Base-by-base conservation (phyloP, 1,140 invertebrate species). In the Pristionchus pacificus region DNA sequence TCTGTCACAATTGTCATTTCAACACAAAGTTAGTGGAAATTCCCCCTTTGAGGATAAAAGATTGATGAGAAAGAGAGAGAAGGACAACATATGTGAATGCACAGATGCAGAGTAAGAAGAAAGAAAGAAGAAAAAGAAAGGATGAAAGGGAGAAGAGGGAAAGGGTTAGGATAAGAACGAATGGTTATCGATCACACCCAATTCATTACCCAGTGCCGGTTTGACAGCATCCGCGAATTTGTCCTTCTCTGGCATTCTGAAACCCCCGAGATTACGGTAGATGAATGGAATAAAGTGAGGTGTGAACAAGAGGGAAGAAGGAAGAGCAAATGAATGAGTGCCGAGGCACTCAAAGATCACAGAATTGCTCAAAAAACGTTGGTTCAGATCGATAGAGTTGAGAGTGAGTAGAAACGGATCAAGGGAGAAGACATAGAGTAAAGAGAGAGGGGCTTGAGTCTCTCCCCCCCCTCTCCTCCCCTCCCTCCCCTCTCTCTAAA, bases 211-310 rank as follows among this genome's bases (percentile, higher is more conserved):
- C 60, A 82, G 70, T 6, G 81, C 80, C n/a, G 80, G 81, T 64
- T 81, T 78, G 24, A 82, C 81, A 15, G 80, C 81, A 60, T 82
- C 81, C 30, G 80, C 81, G 60, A 82, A 82, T 65, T 78, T 77
- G 58, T 81, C 78, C 55, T 72, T 65, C 25, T 60, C 62, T 58
- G 71, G 71, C 71, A 73, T 73, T n/a, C n/a, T n/a, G n/a, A n/a
- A n/a, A n/a, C n/a, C n/a, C n/a, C n/a, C n/a, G n/a, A n/a, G n/a
- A n/a, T n/a, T n/a, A n/a, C n/a, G n/a, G n/a, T n/a, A n/a, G n/a
- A n/a, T n/a, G n/a, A n/a, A n/a, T n/a, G n/a, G n/a, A n/a, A n/a
- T n/a, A n/a, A n/a, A n/a, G n/a, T n/a, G n/a, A n/a, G n/a, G n/a
- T n/a, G n/a, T n/a, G n/a, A n/a, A n/a, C n/a, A n/a, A n/a, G n/a